phyloP scores from a whole-genome alignment of 2,888 invertebrate genomes.

The Caenorhabditis japonica region DNA sequence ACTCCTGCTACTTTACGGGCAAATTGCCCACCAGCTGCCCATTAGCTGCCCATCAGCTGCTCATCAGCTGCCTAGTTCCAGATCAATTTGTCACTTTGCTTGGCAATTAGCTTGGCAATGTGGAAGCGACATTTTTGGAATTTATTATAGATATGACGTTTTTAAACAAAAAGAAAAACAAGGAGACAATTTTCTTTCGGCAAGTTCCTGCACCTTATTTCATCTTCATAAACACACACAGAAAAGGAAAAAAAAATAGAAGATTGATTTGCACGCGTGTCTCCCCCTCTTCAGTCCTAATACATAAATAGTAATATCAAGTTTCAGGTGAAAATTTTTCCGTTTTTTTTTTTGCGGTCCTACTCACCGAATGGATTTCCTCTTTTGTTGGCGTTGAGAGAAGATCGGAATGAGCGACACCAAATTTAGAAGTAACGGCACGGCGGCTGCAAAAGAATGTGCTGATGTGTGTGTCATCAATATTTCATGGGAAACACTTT shows the following conservation, averaged over 20 bases:
- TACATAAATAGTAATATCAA: slow-evolving; percentile 48
- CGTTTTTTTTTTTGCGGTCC: slow-evolving; percentile 8
- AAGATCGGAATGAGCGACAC: slow-evolving; percentile 55
- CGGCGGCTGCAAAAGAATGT: slow-evolving; percentile 56
- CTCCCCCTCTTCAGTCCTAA: too few species aligned
- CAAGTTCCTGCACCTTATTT: too few species aligned
- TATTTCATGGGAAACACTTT: slow-evolving; percentile 25
- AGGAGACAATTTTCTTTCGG: too few species aligned
- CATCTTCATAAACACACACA: slow-evolving; percentile 37
- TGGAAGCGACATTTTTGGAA: too few species aligned
- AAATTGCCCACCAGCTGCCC: too few species aligned
- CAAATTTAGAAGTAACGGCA: slow-evolving; percentile 61
- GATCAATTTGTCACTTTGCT: too few species aligned
- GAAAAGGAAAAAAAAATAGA: slow-evolving; percentile 31
- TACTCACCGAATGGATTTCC: slow-evolving; percentile 23
- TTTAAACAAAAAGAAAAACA: too few species aligned
- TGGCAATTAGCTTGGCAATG: too few species aligned
- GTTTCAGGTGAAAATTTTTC: slow-evolving; percentile 36
- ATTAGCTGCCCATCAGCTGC: too few species aligned
- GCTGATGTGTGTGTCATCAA: slow-evolving; percentile 44
- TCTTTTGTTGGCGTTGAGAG: slow-evolving; percentile 35
- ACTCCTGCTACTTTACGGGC: too few species aligned
- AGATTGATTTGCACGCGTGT: slow-evolving; percentile 31
- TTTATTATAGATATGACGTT: too few species aligned
- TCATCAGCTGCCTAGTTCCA: too few species aligned